These are phyloP conservation scores for Gymnoscopelus microlampas DNA, from an alignment of 2,797 vertebrate genomes.

Conservation along the genomic window DNA sequence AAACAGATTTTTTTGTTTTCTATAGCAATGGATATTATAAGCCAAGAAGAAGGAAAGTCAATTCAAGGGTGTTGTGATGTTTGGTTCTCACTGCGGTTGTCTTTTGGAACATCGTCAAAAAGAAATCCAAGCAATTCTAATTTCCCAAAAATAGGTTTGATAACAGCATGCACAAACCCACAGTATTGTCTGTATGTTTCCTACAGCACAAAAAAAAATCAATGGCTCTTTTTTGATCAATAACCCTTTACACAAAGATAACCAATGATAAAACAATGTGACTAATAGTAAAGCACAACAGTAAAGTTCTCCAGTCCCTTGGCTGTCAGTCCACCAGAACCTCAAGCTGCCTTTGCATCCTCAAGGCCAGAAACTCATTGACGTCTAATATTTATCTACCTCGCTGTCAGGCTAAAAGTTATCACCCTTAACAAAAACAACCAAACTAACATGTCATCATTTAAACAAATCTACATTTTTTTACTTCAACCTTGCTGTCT, in stretches of 20 bases:
- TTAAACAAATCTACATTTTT: slow-evolving; percentile 44
- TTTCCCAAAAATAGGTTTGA: slow-evolving; percentile 45
- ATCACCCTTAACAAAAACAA: slow-evolving; percentile 48
- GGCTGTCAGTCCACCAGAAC: slow-evolving; percentile 86
- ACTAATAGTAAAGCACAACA: slow-evolving; percentile 73
- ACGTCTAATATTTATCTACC: slow-evolving; percentile 53
- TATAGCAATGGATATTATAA: slow-evolving; percentile 67
- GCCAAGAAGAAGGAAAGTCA: slow-evolving; percentile 59
- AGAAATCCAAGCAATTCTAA: slow-evolving; percentile 47
- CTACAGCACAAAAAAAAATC: slow-evolving; percentile 17
- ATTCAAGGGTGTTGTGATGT: slow-evolving; percentile 60
- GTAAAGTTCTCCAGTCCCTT: slow-evolving; percentile 73
- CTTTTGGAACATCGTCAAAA: slow-evolving; percentile 69
- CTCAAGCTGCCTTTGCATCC: slow-evolving; percentile 78
- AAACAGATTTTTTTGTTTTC: slow-evolving; percentile 30
- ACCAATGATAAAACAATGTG: slow-evolving; percentile 49
- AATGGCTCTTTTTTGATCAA: slow-evolving; percentile 41
- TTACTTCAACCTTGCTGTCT: slow-evolving; percentile 18
- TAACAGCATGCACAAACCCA: slow-evolving; percentile 57
- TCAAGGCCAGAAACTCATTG: slow-evolving; percentile 68
- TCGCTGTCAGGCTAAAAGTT: slow-evolving; percentile 53
- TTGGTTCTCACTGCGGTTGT: slow-evolving; percentile 78
- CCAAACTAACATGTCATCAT: slow-evolving; percentile 45
- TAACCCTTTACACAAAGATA: slow-evolving; percentile 29
- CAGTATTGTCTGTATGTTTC: slow-evolving; percentile 30